Evolutionary conservation across 1,140 invertebrate species (phyloP).

Genomic region (Tetramorium alpestre): DNA sequence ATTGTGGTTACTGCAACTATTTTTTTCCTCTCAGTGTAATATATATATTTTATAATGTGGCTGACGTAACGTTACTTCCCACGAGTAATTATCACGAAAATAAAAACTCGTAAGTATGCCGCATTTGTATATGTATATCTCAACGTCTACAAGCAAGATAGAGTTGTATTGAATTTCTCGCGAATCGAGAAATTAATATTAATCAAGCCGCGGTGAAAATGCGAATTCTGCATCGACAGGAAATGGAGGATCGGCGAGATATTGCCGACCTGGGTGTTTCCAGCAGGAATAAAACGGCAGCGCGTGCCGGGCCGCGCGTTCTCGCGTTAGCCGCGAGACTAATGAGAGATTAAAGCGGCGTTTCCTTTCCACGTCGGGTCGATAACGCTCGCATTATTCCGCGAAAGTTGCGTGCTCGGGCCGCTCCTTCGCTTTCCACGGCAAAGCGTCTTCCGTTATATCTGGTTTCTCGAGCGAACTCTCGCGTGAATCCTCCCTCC

Average conservation of each 20-base stretch:
- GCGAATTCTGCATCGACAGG: background rate
- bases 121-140: background rate
- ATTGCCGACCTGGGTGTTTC: background rate
- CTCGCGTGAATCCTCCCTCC: background rate
- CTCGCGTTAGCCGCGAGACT: slow-evolving; percentile 31
- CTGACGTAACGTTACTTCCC: background rate
- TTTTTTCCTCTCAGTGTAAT: too few relatives aligned
- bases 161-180: background rate
- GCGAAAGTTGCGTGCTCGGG: slow-evolving; percentile 30
- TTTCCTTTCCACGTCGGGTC: slow-evolving; percentile 16
- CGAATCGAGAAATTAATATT: background rate
- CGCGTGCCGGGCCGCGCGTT: slow-evolving; percentile 12
- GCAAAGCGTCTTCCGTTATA: slow-evolving; percentile 12
- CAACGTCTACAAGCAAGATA: background rate
- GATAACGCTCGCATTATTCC: slow-evolving; percentile 34
- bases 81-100: background rate
- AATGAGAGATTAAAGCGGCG: slow-evolving; percentile 51
- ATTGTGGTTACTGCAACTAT: too few relatives aligned
- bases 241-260: background rate
- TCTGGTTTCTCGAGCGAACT: background rate
- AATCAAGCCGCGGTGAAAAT: background rate
- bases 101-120: background rate
- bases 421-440: slow-evolving; percentile 18
- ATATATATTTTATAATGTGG: background rate
- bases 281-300: slow-evolving; percentile 3